Evolutionary conservation across 2,888 invertebrate species (phyloP).

Genomic region (Vanessa cardui): DNA sequence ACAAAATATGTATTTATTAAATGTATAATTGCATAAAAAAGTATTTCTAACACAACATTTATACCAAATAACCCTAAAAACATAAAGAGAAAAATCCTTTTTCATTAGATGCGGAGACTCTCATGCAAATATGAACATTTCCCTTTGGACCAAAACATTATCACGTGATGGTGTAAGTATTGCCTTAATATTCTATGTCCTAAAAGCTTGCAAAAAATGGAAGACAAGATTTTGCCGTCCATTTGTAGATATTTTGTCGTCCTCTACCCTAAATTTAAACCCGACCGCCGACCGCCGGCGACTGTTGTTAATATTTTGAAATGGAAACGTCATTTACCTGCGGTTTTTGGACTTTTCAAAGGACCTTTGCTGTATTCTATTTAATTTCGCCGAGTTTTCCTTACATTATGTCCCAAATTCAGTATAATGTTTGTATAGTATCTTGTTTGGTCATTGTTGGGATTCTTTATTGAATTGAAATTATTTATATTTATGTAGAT

Average conservation of each 20-base stretch:
- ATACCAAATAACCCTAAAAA: not conserved
- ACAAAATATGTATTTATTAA: too few species aligned
- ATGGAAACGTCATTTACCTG: not conserved
- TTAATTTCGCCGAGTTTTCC: not conserved
- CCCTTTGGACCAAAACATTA: constrained; percentile 11
- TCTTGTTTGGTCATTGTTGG: not conserved
- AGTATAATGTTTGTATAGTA: not conserved
- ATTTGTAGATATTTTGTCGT: not conserved
- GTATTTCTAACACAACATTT: not conserved
- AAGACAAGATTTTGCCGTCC: not conserved
- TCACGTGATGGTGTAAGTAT: not conserved
- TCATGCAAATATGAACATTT: constrained; percentile 3
- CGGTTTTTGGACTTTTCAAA: not conserved
- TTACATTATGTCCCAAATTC: not conserved
- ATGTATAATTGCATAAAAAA: not conserved
- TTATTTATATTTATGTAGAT: too few species aligned
- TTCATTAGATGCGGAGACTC: not conserved
- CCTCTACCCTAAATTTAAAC: not conserved
- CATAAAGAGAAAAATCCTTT: not conserved
- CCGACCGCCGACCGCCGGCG: too few species aligned
- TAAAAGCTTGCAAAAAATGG: constrained; percentile 1
- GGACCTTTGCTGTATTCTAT: not conserved
- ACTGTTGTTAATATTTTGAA: not conserved
- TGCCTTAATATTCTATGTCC: not conserved
- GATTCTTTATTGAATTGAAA: too few species aligned